Evolutionary conservation across 1,140 invertebrate genomes (phyloP).

Genomic region (Anastatus disparis): DNA sequence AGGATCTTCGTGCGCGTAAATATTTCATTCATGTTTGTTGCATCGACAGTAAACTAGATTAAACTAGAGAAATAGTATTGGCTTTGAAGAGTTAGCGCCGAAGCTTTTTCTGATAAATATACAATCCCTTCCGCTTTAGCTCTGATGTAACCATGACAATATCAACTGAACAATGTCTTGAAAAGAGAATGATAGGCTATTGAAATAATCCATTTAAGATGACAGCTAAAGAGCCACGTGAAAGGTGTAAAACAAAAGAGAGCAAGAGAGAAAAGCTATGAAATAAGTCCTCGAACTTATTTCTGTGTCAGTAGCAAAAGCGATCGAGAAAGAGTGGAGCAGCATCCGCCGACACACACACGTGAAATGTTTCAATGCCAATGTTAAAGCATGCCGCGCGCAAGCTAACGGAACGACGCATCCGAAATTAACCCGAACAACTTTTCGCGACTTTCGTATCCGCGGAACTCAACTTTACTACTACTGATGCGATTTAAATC

Average conservation of each 20-base stretch:
- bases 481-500: no score
- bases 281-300: slow-evolving; percentile 14
- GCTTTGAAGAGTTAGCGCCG: background rate
- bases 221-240: background rate
- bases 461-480: background rate
- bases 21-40: slow-evolving; percentile 20
- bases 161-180: no score
- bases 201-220: no score
- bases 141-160: background rate
- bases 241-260: background rate
- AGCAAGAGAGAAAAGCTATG: background rate
- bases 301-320: slow-evolving; percentile 7
- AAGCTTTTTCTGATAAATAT: slow-evolving; percentile 8
- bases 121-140: background rate
- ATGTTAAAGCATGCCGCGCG: slow-evolving; percentile 3
- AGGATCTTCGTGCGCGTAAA: background rate
- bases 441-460: slow-evolving; percentile 4
- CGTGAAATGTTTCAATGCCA: slow-evolving; percentile 30
- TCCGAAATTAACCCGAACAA: slow-evolving; percentile 33
- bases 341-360: slow-evolving; percentile 2
- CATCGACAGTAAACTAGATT: background rate
- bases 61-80: background rate
- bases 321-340: background rate
- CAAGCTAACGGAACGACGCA: background rate
- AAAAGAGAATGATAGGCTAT: no score